Evolutionary conservation across 2,797 vertebrate species (phyloP), one percentile per base, ranked within the genome.

Genomic region (Loris lydekkerianus): DNA sequence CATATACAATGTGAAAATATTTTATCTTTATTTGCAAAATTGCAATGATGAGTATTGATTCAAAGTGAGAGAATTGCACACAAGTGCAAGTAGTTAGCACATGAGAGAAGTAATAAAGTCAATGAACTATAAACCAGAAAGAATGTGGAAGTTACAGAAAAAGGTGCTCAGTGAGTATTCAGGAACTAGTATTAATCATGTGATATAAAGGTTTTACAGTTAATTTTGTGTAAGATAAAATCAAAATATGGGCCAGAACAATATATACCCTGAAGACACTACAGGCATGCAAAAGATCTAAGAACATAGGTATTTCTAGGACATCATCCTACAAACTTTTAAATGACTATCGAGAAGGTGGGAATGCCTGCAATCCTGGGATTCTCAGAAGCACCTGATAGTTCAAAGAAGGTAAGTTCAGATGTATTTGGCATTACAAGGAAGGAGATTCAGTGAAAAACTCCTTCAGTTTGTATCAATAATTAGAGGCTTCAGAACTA

Each of bases 11-110:
- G 11, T 69, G 7, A 93, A 89, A 67, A 4, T 5, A 20, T 5
- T 21, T 65, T 46, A 89, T 3, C 0, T 83, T 93, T 96, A 34
- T 84, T 69, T 60, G 40, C 4, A 94, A 94, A 95, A 89, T 56
- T 76, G 10, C 4, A 40, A 17, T 34, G 43, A 70, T 80, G 21
- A 86, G 1, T 43, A 80, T 5, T 91, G 53, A 89, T 40, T 7
- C 63, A 92, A 86, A 86, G 23, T 65, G 73, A 89, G 7, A 29
- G 15, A 95, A 67, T 91, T 31, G 86, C 17, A 56, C 10, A 21
- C 5, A 83, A 63, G 11, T 80, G 4, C 25, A 91, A 92, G 13
- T 82, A 27, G 27, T 63, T 58, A 80, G 20, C 67, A 4, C 6
- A 53, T 21, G 11, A 3, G 10, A 77, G 17, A 94, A 82, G 25